Evolutionary conservation across 1,140 invertebrate species (phyloP).

Genomic region (Pseudomyrmex cubaensis): DNA sequence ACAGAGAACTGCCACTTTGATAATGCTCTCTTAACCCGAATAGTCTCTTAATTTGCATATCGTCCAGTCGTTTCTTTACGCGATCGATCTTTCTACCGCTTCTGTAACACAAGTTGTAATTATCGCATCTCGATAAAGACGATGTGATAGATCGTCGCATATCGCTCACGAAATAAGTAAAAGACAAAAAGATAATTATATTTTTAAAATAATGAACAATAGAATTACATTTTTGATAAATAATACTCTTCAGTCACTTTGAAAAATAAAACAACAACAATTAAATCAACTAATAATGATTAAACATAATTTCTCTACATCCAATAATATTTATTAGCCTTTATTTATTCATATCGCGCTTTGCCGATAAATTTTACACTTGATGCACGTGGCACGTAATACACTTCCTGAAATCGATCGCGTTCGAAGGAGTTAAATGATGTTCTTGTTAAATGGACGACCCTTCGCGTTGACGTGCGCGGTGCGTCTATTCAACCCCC

Average conservation of each 20-base stretch:
- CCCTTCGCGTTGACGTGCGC: slow-evolving; percentile 11
- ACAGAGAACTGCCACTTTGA: slow-evolving; percentile 32
- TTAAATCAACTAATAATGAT: no score
- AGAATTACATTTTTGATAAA: no score
- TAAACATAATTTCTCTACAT: not conserved
- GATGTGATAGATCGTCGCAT: slow-evolving; percentile 41
- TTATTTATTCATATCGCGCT: not conserved
- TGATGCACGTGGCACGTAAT: not conserved
- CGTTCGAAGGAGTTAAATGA: slow-evolving; percentile 43
- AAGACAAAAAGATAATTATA: no score
- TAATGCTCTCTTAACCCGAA: slow-evolving; percentile 66
- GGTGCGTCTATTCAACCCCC: slow-evolving; percentile 43
- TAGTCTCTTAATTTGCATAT: slow-evolving; percentile 68
- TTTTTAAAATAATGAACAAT: no score
- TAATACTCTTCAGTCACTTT: no score
- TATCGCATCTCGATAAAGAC: slow-evolving; percentile 38
- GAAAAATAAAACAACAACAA: no score
- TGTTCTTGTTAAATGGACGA: slow-evolving; percentile 32
- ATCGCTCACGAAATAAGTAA: not conserved
- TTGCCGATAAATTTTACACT: not conserved
- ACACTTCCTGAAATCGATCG: slow-evolving; percentile 19
- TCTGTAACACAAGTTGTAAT: slow-evolving; percentile 39
- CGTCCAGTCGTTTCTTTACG: slow-evolving; percentile 30
- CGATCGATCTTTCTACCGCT: slow-evolving; percentile 18
- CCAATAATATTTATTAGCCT: not conserved